Percentiles rank a stretch among this genome's conserved stretches.
Evolutionary conservation across 53 echinoderm and acorn worm genomes (phyloP).

Genomic region (Actinopyga echinites): DNA sequence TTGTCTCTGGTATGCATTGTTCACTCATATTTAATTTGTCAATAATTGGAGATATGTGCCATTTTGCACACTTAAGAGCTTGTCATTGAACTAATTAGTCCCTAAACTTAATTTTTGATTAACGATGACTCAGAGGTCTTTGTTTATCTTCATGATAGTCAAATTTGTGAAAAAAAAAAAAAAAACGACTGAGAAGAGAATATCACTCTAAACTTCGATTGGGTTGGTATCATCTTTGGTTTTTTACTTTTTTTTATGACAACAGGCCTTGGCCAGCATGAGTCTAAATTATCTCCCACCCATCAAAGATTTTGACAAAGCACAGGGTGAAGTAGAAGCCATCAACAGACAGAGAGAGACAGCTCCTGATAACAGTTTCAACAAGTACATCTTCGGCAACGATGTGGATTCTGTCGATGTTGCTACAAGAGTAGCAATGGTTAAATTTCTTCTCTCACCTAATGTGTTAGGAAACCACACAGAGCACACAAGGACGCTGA

Average conservation of each 20-base stretch:
- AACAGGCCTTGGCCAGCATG: conserved; percentile 87
- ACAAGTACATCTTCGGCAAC: conserved; percentile 87
- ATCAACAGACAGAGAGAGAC: conserved; percentile 63
- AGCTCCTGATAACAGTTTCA: conserved; percentile 70
- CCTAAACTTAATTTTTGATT: too few relatives aligned
- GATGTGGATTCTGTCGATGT: conserved; percentile 97
- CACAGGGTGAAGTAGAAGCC: conserved; percentile 76
- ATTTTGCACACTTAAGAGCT: too few relatives aligned
- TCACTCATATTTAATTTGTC: too few relatives aligned
- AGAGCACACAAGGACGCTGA: conserved; percentile 87
- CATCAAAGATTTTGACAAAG: conserved; percentile 90
- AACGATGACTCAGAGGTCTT: too few relatives aligned
- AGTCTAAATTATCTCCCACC: conserved; percentile 82
- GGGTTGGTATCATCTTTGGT: background rate
- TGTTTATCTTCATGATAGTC: too few relatives aligned
- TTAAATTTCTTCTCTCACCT: conserved; percentile 88
- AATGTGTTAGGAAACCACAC: conserved; percentile 85
- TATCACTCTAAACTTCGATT: too few relatives aligned
- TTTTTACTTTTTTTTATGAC: background rate
- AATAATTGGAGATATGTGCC: too few relatives aligned
- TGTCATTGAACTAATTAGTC: too few relatives aligned
- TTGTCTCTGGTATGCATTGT: too few relatives aligned
- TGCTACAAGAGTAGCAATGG: conserved; percentile 94
- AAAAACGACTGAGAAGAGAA: too few relatives aligned
- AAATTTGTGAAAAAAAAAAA: too few relatives aligned